These are phyloP conservation scores for Leptoclinus maculatus DNA, from an alignment of 2,797 vertebrate genomes.

Conservation along the genomic window DNA sequence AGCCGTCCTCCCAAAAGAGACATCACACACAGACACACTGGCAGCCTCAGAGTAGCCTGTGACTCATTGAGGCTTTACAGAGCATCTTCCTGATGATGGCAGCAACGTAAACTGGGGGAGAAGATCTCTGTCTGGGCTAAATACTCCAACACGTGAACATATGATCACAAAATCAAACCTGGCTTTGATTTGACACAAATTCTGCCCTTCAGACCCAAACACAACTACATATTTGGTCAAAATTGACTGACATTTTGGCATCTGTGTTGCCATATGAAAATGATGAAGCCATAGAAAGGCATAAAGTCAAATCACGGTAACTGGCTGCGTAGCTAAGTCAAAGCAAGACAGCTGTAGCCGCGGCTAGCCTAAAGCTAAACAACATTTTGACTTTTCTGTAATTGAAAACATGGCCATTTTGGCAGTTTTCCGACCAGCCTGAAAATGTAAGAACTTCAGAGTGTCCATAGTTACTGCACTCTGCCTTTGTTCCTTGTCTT, in stretches of 20 bases:
- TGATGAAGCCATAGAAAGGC: neutral
- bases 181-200: slow-evolving; percentile 9
- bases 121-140: slow-evolving; percentile 9
- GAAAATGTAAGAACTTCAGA: neutral
- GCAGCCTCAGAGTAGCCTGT: slow-evolving; percentile 51
- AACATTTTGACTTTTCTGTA: neutral
- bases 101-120: slow-evolving; percentile 6
- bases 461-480: neutral
- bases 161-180: slow-evolving; percentile 1
- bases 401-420: neutral
- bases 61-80: slow-evolving; percentile 42
- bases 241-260: neutral
- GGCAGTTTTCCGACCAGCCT: neutral
- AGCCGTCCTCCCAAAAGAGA: slow-evolving; percentile 2
- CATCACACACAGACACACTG: slow-evolving; percentile 17
- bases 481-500: neutral
- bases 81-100: slow-evolving; percentile 8
- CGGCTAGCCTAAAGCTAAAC: neutral
- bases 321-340: neutral
- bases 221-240: neutral
- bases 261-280: neutral
- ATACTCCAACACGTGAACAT: slow-evolving; percentile 12
- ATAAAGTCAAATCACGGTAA: neutral
- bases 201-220: neutral
- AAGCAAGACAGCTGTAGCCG: neutral